These are phyloP conservation scores for Drepana arcuata DNA, from an alignment of 1,140 invertebrate species.

Conservation along the genomic window DNA sequence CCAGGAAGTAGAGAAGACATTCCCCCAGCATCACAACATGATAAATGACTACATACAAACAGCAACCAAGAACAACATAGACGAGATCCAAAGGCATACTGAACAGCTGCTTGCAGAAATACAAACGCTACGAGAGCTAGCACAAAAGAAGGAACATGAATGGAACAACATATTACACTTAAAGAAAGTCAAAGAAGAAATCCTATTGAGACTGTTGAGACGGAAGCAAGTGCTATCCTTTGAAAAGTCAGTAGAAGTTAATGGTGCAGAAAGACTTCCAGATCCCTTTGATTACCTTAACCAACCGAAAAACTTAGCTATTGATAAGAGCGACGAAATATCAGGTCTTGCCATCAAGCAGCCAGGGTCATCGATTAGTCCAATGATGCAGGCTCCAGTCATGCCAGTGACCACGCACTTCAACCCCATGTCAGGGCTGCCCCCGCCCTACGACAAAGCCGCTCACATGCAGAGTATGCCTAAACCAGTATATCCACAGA, in stretches of 20 bases:
- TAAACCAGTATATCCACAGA: constrained; percentile 57
- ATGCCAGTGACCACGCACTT: constrained; percentile 51
- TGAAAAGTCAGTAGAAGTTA: constrained; percentile 52
- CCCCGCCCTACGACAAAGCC: constrained; percentile 60
- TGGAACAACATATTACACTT: constrained; percentile 86
- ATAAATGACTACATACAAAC: constrained; percentile 75
- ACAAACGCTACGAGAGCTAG: constrained; percentile 77
- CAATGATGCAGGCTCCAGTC: constrained; percentile 43
- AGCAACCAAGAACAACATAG: constrained; percentile 69
- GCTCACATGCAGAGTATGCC: constrained; percentile 56
- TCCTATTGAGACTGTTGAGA: constrained; percentile 78
- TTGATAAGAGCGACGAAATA: constrained; percentile 64
- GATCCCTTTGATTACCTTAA: constrained; percentile 58
- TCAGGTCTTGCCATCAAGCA: constrained; percentile 57
- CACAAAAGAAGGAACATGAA: constrained; percentile 84
- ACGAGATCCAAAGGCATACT: constrained; percentile 74
- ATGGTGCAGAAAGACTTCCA: constrained; percentile 36
- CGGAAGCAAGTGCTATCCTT: constrained; percentile 75
- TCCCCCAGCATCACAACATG: constrained; percentile 71
- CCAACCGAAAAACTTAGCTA: constrained; percentile 55
- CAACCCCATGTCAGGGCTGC: constrained; percentile 53
- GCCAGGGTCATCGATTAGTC: constrained; percentile 33
- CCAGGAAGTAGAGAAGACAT: constrained; percentile 71
- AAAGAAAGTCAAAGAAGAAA: constrained; percentile 87
- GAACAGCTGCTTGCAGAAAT: constrained; percentile 76